Evolutionary conservation across 2,113 vertebrate species (phyloP).

Genomic region (Alligator sinensis): DNA sequence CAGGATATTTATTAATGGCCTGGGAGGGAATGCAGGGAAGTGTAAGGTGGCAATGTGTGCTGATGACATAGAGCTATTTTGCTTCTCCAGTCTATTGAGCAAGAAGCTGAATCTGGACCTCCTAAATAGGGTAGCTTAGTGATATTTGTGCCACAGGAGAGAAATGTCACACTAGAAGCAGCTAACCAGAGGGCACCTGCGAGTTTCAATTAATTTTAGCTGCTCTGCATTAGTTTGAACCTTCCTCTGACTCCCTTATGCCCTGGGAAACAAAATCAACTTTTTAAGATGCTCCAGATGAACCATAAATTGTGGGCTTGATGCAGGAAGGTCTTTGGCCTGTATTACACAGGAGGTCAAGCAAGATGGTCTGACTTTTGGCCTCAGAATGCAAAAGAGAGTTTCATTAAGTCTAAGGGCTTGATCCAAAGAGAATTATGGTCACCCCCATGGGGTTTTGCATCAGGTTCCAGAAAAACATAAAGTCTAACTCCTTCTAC

Average conservation of each 20-base stretch:
- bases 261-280: too few relatives aligned
- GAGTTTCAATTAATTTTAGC: background rate
- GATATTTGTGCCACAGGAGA: background rate
- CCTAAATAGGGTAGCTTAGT: rapidly evolving
- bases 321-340: too few relatives aligned
- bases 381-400: too few relatives aligned
- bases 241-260: background rate
- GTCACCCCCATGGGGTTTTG: too few relatives aligned
- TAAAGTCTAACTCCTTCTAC: too few relatives aligned
- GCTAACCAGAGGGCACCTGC: background rate
- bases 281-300: too few relatives aligned
- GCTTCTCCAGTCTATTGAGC: background rate
- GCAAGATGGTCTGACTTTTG: too few relatives aligned
- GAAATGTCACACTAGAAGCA: background rate
- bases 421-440: too few relatives aligned
- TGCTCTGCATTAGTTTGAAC: background rate
- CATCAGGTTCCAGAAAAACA: too few relatives aligned
- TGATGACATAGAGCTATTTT: background rate
- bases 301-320: too few relatives aligned
- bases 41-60: background rate
- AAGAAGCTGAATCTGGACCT: background rate
- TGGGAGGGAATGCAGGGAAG: background rate
- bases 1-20: background rate
- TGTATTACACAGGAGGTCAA: too few relatives aligned
- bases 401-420: too few relatives aligned